These are phyloP conservation scores for cat (Felis catus) DNA, from an alignment of 2,113 vertebrate species.

Conservation along the genomic window DNA sequence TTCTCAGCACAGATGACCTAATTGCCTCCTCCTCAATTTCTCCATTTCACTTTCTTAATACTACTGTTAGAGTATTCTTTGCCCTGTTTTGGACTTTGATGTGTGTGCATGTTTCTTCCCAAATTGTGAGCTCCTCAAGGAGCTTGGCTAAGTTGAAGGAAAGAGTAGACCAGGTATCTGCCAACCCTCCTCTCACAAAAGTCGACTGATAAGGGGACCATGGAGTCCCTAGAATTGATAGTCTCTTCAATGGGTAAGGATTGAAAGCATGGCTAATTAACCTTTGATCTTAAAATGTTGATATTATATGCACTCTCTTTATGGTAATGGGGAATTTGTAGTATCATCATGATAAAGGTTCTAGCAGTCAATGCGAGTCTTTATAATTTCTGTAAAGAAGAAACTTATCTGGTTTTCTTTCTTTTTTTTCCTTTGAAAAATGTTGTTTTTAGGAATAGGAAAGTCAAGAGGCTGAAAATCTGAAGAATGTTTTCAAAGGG, in stretches of 20 bases:
- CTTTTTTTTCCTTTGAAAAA: background rate
- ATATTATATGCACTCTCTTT: background rate
- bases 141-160: background rate
- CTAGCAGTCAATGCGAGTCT: background rate
- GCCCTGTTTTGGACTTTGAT: background rate
- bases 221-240: background rate
- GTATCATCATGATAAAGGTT: background rate
- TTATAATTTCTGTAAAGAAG: background rate
- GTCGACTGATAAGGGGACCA: background rate
- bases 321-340: background rate
- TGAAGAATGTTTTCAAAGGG: constrained; percentile 95
- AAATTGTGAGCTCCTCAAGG: background rate
- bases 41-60: background rate
- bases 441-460: constrained; percentile 88
- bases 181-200: background rate
- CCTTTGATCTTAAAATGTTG: background rate
- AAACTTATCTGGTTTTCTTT: background rate
- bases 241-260: background rate
- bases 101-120: background rate
- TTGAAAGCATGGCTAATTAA: background rate
- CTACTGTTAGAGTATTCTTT: background rate
- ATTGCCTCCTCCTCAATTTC: background rate
- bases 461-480: constrained; percentile 85
- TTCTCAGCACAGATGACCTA: background rate
- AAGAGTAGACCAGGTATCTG: background rate